phyloP scores from a whole-genome alignment of 1,140 invertebrate species.

The Cheumatopsyche charites region DNA sequence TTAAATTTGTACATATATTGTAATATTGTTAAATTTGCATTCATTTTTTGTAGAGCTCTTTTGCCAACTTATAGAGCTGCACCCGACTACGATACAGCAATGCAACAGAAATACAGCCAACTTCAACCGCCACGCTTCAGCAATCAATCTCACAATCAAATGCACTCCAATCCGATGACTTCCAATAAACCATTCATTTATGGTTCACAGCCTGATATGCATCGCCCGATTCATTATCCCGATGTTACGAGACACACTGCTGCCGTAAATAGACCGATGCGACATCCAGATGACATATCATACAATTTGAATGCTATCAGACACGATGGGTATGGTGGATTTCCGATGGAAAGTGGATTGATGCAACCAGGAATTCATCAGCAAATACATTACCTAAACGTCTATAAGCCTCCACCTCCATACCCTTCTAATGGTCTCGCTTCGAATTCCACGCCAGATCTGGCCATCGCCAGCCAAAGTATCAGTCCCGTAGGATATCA shows the following conservation, averaged over 20 bases:
- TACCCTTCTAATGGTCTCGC: slow-evolving; percentile 76
- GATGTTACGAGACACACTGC: slow-evolving; percentile 68
- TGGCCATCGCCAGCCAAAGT: slow-evolving; percentile 70
- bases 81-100: slow-evolving; percentile 92
- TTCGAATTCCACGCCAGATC: slow-evolving; percentile 80
- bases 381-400: slow-evolving; percentile 68
- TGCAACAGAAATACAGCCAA: slow-evolving; percentile 78
- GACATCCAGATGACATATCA: slow-evolving; percentile 52
- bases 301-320: slow-evolving; percentile 53
- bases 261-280: slow-evolving; percentile 51
- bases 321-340: slow-evolving; percentile 51
- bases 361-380: slow-evolving; percentile 54
- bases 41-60: slow-evolving; percentile 64
- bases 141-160: slow-evolving; percentile 54
- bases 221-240: slow-evolving; percentile 63
- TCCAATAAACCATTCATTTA: slow-evolving; percentile 60
- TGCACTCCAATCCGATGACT: slow-evolving; percentile 51
- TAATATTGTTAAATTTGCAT: neutral
- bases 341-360: slow-evolving; percentile 49
- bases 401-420: slow-evolving; percentile 83
- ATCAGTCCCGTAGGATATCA: slow-evolving; percentile 54
- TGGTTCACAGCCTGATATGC: slow-evolving; percentile 71
- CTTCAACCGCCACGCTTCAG: slow-evolving; percentile 54
- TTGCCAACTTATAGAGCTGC: slow-evolving; percentile 89
- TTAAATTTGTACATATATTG: too few relatives aligned